Conservation (phyloP, 2,888 invertebrate species). For the Parapristionchus giblindavisi region DNA sequence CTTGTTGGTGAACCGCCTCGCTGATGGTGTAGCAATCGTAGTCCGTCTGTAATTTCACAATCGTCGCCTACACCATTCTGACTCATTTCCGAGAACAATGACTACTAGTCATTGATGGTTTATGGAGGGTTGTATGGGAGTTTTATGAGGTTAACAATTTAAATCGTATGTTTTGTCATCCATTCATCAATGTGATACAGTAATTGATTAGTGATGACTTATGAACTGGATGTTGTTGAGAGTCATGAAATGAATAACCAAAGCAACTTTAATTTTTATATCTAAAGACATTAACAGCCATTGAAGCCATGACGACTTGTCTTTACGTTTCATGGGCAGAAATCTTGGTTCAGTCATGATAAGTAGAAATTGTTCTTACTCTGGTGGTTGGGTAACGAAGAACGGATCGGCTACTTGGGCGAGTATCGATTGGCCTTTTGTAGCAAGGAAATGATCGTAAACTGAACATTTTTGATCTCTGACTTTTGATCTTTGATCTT, state of each 20-base stretch:
- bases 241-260: no score
- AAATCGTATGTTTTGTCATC: not conserved
- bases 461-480: slow-evolving; percentile 23
- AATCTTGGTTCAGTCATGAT: not conserved
- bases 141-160: no score
- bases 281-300: no score
- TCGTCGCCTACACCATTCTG: no score
- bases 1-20: not conserved
- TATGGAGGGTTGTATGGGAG: no score
- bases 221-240: no score
- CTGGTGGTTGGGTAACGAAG: slow-evolving; percentile 56
- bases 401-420: slow-evolving; percentile 46
- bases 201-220: not conserved
- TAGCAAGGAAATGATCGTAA: slow-evolving; percentile 35
- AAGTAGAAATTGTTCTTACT: slow-evolving; percentile 2
- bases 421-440: slow-evolving; percentile 27
- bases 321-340: not conserved
- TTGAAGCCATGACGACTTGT: not conserved
- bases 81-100: no score
- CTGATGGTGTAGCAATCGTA: slow-evolving; percentile 22
- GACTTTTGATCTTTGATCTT: not conserved
- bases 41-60: slow-evolving; percentile 32
- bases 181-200: not conserved
- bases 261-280: no score
- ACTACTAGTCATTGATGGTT: no score